These are phyloP conservation scores for Cheilosia grossa DNA, from an alignment of 2,888 invertebrate species.

Conservation along the genomic window DNA sequence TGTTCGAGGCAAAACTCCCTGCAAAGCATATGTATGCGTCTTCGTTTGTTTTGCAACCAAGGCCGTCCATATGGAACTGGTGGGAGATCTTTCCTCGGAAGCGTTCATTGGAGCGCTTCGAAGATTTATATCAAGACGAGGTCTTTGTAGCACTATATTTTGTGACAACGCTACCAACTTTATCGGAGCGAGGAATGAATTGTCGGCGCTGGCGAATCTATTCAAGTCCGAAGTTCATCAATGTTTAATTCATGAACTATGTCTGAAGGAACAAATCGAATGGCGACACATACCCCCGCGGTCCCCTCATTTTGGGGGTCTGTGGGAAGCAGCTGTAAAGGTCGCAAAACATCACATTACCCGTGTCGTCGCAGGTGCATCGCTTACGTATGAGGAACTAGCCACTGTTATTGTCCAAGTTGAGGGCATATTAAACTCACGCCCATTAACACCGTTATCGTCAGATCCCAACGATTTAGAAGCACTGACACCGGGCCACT, in stretches of 20 bases:
- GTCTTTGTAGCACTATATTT: not conserved
- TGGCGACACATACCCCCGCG: too few species aligned
- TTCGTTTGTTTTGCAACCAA: conserved; percentile 55
- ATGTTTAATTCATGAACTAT: too few species aligned
- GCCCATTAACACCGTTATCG: not conserved
- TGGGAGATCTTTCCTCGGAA: conserved; percentile 20
- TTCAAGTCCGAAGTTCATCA: not conserved
- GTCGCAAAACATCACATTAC: not conserved
- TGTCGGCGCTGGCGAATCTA: conserved; percentile 1
- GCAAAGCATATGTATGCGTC: conserved; percentile 46
- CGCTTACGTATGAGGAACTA: not conserved
- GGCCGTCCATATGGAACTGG: conserved; percentile 53
- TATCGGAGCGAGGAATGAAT: conserved; percentile 35
- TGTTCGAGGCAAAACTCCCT: conserved; percentile 23
- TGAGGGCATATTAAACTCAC: not conserved
- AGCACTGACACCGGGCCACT: conserved; percentile 1
- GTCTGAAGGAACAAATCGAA: too few species aligned
- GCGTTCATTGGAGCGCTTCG: conserved; percentile 34
- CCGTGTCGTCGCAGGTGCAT: not conserved
- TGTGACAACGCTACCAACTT: conserved; percentile 34
- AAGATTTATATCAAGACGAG: not conserved
- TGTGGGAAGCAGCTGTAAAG: not conserved
- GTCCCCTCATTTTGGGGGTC: too few species aligned
- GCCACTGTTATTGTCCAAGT: not conserved
- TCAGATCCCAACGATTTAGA: not conserved